These are phyloP conservation scores for Cydia strobilella DNA, from an alignment of 1,140 invertebrate species.

Conservation along the genomic window DNA sequence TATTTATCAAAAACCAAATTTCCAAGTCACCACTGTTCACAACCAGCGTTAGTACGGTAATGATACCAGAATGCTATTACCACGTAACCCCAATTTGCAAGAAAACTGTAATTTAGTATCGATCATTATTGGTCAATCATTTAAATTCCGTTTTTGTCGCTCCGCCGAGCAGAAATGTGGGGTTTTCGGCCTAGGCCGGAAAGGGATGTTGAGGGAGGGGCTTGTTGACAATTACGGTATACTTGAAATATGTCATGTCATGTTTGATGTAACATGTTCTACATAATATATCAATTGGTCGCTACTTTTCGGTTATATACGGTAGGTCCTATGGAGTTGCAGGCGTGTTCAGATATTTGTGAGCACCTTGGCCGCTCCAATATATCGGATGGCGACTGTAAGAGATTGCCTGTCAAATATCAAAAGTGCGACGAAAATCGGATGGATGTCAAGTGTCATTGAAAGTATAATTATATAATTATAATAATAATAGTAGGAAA, in stretches of 20 bases:
- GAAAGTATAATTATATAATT: too few relatives aligned
- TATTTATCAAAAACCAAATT: too few relatives aligned
- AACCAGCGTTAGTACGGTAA: background rate
- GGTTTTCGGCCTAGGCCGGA: background rate
- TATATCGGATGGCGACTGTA: too few relatives aligned
- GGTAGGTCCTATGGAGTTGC: too few relatives aligned
- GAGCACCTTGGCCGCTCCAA: too few relatives aligned
- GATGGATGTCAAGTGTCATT: too few relatives aligned
- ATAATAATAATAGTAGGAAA: too few relatives aligned
- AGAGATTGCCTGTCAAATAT: too few relatives aligned
- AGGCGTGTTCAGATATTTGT: too few relatives aligned
- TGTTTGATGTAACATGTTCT: background rate
- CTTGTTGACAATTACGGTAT: background rate
- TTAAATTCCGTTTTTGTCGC: slow-evolving; percentile 14
- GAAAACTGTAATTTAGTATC: slow-evolving; percentile 24
- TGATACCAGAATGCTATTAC: background rate
- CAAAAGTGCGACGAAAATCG: too few relatives aligned
- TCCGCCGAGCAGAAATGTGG: background rate
- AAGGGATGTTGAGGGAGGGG: background rate
- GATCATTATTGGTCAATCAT: slow-evolving; percentile 26
- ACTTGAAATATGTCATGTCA: slow-evolving; percentile 1
- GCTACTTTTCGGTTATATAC: too few relatives aligned
- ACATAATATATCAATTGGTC: too few relatives aligned
- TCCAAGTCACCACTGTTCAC: slow-evolving; percentile 1
- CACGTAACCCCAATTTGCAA: slow-evolving; percentile 26